Conservation (phyloP, 2,797 vertebrate genomes). For the Takifugu rubripes region DNA sequence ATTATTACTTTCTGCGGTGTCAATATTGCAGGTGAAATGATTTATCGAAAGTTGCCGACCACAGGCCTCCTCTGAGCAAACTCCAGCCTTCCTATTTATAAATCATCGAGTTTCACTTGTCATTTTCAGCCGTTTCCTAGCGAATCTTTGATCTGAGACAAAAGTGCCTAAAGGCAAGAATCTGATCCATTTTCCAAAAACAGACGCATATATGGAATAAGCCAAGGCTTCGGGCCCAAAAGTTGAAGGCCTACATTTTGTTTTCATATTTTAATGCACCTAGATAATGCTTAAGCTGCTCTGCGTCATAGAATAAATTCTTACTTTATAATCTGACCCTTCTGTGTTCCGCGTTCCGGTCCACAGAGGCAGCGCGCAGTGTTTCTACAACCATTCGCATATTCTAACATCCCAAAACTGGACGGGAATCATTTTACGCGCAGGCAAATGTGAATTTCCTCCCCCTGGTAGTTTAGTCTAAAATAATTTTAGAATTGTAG, state of each 20-base stretch:
- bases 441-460: not conserved
- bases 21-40: not conserved
- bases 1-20: constrained; percentile 7
- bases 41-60: too few species aligned
- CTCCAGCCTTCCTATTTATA: constrained; percentile 4
- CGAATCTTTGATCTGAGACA: constrained; percentile 50
- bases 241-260: constrained; percentile 1
- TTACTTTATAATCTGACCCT: constrained; percentile 11
- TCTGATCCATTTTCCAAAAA: constrained; percentile 31
- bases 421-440: not conserved
- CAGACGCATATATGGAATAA: constrained; percentile 15
- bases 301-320: not conserved
- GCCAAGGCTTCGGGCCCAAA: constrained; percentile 18
- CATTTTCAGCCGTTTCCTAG: constrained; percentile 32
- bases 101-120: constrained; percentile 32
- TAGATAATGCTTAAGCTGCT: not conserved
- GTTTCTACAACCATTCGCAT: constrained; percentile 2
- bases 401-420: not conserved
- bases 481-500: too few species aligned
- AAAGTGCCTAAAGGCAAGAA: constrained; percentile 39
- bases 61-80: too few species aligned
- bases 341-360: not conserved
- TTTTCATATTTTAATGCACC: not conserved
- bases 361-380: constrained; percentile 14
- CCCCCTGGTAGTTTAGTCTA: constrained; percentile 8